Conservation (phyloP, 2,797 vertebrate species). For the Pteronotus mesoamericanus region DNA sequence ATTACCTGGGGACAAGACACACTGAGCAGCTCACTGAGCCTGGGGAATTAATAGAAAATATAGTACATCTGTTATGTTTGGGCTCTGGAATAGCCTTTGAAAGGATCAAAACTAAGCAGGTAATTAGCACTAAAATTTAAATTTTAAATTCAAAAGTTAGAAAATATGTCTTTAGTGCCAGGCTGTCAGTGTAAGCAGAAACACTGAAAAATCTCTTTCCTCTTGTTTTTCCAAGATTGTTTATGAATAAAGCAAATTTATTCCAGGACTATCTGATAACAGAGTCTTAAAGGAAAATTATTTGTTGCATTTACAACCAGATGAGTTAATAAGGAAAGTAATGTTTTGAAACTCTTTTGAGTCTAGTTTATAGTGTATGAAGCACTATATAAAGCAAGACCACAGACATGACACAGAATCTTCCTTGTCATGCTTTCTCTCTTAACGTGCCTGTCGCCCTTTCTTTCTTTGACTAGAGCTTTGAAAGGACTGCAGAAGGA, state of each 20-base stretch:
- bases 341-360: slow-evolving; percentile 42
- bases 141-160: slow-evolving; percentile 22
- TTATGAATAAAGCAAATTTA: background rate
- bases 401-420: slow-evolving; percentile 51
- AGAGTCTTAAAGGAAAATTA: slow-evolving; percentile 17
- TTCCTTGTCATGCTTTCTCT: slow-evolving; percentile 63
- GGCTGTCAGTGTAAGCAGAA: background rate
- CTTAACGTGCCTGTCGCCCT: slow-evolving; percentile 64
- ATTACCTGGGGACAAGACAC: slow-evolving; percentile 63
- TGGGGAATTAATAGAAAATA: slow-evolving; percentile 42
- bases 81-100: slow-evolving; percentile 39
- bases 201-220: slow-evolving; percentile 35
- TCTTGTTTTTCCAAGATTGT: background rate
- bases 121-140: background rate
- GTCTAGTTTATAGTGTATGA: slow-evolving; percentile 51
- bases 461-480: background rate
- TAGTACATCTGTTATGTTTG: slow-evolving; percentile 37
- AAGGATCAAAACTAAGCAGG: slow-evolving; percentile 14
- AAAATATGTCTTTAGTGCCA: slow-evolving; percentile 7
- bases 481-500: slow-evolving; percentile 2
- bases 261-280: background rate
- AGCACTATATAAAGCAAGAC: slow-evolving; percentile 43
- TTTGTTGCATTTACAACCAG: background rate
- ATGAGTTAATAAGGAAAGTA: background rate
- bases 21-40: slow-evolving; percentile 44